Percentiles rank a stretch among this genome's conserved stretches.
These are phyloP conservation scores for Callyntrura guangdongensis DNA, from an alignment of 2,888 invertebrate species.

Conservation along the genomic window DNA sequence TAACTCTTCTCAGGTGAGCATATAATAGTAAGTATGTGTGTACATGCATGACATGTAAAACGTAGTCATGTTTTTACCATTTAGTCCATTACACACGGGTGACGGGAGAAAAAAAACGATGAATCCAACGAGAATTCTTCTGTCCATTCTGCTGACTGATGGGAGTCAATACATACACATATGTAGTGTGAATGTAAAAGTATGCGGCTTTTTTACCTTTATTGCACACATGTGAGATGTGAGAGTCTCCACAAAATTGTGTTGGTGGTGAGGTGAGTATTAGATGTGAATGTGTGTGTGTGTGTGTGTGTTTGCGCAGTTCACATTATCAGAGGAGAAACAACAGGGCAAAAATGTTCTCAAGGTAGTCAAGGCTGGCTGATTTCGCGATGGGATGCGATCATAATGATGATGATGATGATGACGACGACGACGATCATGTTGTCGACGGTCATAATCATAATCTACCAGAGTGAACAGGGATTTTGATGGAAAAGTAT, in stretches of 20 bases:
- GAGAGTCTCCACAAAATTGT: neutral
- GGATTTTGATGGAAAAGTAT: slow-evolving; percentile 12
- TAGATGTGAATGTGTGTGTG: too few species aligned
- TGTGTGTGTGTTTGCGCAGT: neutral
- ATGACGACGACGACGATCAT: slow-evolving; percentile 34
- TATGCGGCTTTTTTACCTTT: neutral
- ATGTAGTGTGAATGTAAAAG: too few species aligned
- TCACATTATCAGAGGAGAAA: neutral
- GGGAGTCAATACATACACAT: slow-evolving; percentile 22
- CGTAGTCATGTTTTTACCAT: slow-evolving; percentile 12
- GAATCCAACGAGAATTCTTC: too few species aligned
- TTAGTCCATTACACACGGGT: slow-evolving; percentile 23
- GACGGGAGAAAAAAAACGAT: slow-evolving; percentile 7
- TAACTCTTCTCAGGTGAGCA: neutral
- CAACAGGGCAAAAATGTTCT: slow-evolving; percentile 62
- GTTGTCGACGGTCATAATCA: slow-evolving; percentile 57
- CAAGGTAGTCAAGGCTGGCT: slow-evolving; percentile 77
- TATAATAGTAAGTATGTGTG: neutral
- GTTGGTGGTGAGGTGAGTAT: neutral
- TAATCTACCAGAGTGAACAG: slow-evolving; percentile 28
- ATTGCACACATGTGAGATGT: slow-evolving; percentile 12
- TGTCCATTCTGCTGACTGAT: neutral
- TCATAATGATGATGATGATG: slow-evolving; percentile 14
- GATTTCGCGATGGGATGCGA: slow-evolving; percentile 59
- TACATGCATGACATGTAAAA: neutral